A percentile compares a stretch with the other conserved stretches of the same genome.
Conservation (phyloP, 2,797 vertebrate species). For the Lacerta agilis region DNA sequence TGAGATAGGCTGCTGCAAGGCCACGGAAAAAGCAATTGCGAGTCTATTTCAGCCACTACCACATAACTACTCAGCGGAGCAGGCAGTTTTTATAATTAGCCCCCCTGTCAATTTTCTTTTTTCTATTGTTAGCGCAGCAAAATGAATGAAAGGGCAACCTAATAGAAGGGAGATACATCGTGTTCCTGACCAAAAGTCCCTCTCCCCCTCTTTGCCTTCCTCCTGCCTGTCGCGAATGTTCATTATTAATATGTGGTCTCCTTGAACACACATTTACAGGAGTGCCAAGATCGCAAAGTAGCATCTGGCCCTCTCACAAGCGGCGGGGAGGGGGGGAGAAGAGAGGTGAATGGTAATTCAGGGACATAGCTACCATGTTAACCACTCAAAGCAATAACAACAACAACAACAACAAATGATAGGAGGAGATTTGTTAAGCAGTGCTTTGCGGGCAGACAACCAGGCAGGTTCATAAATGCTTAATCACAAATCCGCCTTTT, state of each 20-base stretch:
- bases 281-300: conserved; percentile 65
- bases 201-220: conserved; percentile 13
- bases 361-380: conserved; percentile 70
- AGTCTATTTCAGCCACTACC: conserved; percentile 25
- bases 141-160: conserved; percentile 46
- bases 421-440: conserved; percentile 63
- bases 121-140: conserved; percentile 30
- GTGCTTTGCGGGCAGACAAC: conserved; percentile 66
- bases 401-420: conserved; percentile 32
- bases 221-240: conserved; percentile 54
- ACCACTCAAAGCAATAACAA: conserved; percentile 46
- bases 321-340: conserved; percentile 27
- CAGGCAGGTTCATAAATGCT: conserved; percentile 54
- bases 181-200: conserved; percentile 62
- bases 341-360: conserved; percentile 67
- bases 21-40: neutral
- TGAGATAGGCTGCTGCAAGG: too few species aligned
- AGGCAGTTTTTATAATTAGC: conserved; percentile 26
- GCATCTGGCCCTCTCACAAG: conserved; percentile 55
- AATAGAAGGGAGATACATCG: conserved; percentile 1
- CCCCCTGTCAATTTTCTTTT: conserved; percentile 9
- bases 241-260: conserved; percentile 65
- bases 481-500: conserved; percentile 68
- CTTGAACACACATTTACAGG: conserved; percentile 65
- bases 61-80: neutral